These are phyloP conservation scores for Neodon shergylaensis DNA, from an alignment of 2,113 vertebrate species.

Conservation along the genomic window DNA sequence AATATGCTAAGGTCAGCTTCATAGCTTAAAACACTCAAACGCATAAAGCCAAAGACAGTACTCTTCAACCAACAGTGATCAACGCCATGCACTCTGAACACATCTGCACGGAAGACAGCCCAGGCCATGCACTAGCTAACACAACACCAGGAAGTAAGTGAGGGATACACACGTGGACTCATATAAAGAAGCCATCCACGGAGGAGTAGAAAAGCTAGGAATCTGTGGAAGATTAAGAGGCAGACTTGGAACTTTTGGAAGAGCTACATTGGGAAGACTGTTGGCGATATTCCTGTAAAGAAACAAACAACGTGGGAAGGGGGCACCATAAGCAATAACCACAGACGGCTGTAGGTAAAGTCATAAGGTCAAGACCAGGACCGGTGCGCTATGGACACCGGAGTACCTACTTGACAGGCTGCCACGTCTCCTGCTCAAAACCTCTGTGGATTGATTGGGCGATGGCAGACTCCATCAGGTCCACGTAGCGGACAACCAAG, in stretches of 20 bases:
- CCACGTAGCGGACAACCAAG: conserved; percentile 96
- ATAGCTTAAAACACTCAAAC: conserved; percentile 68
- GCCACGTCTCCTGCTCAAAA: conserved; percentile 98
- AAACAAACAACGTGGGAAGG: conserved; percentile 89
- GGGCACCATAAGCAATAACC: conserved; percentile 86
- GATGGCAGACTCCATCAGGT: conserved; percentile 99
- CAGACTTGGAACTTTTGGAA: conserved; percentile 98
- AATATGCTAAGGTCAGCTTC: conserved; percentile 83
- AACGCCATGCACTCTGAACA: conserved; percentile 87
- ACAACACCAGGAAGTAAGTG: conserved; percentile 85
- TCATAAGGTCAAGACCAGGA: conserved; percentile 75
- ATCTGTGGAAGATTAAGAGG: conserved; percentile 97
- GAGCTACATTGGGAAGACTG: conserved; percentile 96
- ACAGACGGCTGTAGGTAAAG: conserved; percentile 77
- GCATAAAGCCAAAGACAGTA: conserved; percentile 70
- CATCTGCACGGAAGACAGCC: conserved; percentile 85
- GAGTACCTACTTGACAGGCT: conserved; percentile 94
- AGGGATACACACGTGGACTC: conserved; percentile 97
- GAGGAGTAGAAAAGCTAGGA: conserved; percentile 95
- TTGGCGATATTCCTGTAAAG: conserved; percentile 96
- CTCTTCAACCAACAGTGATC: conserved; percentile 77
- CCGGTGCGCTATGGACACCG: conserved; percentile 46
- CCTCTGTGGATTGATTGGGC: conserved; percentile 98
- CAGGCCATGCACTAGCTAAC: conserved; percentile 89
- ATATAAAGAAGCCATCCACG: conserved; percentile 97